Conservation (phyloP, 2,888 invertebrate genomes). For the Pammene aurita region DNA sequence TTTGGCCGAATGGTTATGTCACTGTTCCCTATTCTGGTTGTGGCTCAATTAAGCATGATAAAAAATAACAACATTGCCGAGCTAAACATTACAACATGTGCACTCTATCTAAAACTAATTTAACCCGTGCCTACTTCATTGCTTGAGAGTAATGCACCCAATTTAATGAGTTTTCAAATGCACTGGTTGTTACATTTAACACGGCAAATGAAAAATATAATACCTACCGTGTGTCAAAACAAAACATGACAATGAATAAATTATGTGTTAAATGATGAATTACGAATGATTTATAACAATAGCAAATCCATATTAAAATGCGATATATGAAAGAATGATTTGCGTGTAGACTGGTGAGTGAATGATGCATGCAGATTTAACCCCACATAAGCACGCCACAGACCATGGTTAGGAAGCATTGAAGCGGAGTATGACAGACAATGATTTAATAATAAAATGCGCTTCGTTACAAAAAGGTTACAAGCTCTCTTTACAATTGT, state of each 20-base stretch:
- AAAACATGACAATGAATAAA: neutral
- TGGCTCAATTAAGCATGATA: conserved; percentile 22
- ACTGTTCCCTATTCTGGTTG: conserved; percentile 45
- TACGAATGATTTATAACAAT: neutral
- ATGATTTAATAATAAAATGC: neutral
- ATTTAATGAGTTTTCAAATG: conserved; percentile 1
- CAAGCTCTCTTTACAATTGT: neutral
- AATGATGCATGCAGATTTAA: conserved; percentile 31
- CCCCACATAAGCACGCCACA: conserved; percentile 33
- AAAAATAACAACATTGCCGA: conserved; percentile 9
- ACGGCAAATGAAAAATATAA: neutral
- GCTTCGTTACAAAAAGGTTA: neutral
- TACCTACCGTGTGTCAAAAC: neutral
- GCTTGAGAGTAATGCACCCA: neutral
- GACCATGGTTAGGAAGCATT: conserved; percentile 30
- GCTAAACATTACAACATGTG: neutral
- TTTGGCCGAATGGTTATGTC: conserved; percentile 38
- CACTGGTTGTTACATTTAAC: neutral
- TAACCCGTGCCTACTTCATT: neutral
- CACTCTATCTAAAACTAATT: conserved; percentile 2
- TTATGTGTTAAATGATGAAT: neutral
- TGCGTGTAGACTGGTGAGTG: conserved; percentile 24
- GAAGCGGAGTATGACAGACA: conserved; percentile 20
- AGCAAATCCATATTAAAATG: conserved; percentile 1
- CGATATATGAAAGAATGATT: conserved; percentile 7